Evolutionary conservation across 1,140 invertebrate genomes (phyloP), one percentile per base, ranked within the genome.

Genomic region (Thrips palmi): DNA sequence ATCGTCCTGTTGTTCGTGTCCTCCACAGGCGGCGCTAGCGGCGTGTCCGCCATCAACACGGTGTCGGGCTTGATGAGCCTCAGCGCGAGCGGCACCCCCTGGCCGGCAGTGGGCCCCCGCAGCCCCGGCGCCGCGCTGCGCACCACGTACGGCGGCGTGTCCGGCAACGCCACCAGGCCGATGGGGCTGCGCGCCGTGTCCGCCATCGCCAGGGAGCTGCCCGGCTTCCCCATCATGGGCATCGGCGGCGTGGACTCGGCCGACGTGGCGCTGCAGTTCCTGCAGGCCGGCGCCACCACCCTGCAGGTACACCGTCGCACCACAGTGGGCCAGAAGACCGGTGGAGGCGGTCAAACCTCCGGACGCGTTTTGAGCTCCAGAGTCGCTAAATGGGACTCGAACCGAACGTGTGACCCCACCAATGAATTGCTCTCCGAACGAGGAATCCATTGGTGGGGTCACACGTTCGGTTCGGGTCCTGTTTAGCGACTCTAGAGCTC

Each of bases 241-340:
- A 93, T 92, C 35, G 93, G 84, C 1, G 94, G 94, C 2, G 86
- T 97, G 20, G 93, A 98, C 62, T 92, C 87, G 0, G 92, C 92
- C 0, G 89, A 97, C 45, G 75, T 78, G 19, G 82, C 86, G 0
- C 54, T 97, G 0, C 89, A 97, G 57, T 98, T 93, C 54, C 59
- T 98, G 4, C 70, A 87, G 52, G 82, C 80, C 42, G 93, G 93
- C 6, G 88, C 93, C 5, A 74, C 77, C 3, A 77, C 88, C 17
- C 56, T 97, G 1, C 92, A 97, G 68, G 81, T 91, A 52, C n/a
- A n/a, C n/a, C n/a, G n/a, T n/a, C n/a, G n/a, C n/a, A n/a, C n/a
- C n/a, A n/a, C n/a, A n/a, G n/a, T n/a, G n/a, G n/a, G n/a, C n/a
- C n/a, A n/a, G n/a, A n/a, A n/a, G n/a, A n/a, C n/a, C n/a, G n/a